Evolutionary conservation across 1,140 invertebrate species (phyloP).

Genomic region (Lamellibrachia luymesi): DNA sequence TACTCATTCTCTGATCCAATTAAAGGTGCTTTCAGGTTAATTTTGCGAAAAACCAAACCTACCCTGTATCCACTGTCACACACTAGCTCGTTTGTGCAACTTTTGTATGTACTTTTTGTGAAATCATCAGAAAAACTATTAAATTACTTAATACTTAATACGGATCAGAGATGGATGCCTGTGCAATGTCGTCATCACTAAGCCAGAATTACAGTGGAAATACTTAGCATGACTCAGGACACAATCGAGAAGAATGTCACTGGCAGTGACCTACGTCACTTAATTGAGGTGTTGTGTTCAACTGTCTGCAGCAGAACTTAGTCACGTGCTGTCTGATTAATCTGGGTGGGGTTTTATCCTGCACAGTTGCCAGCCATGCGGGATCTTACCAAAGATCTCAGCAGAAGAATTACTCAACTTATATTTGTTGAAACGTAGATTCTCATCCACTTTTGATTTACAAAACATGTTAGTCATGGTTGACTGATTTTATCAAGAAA

Average conservation of each 20-base stretch:
- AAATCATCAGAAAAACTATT: no score
- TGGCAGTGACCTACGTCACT: background rate
- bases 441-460: background rate
- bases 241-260: background rate
- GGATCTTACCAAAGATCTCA: no score
- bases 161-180: background rate
- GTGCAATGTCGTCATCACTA: background rate
- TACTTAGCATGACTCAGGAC: background rate
- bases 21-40: no score
- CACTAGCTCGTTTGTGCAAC: no score
- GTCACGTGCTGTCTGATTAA: background rate
- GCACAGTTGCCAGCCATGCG: background rate
- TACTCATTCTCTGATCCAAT: background rate
- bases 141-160: background rate
- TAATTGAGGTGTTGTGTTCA: background rate
- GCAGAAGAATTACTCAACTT: background rate
- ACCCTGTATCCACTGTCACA: no score
- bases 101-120: no score
- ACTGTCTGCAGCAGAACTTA: background rate
- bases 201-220: background rate
- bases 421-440: background rate
- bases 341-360: background rate
- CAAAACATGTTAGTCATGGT: background rate
- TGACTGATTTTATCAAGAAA: background rate
- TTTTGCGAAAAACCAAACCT: no score